Evolutionary conservation across 2,888 invertebrate species (phyloP).

Genomic region (Drosophila multiciliata): DNA sequence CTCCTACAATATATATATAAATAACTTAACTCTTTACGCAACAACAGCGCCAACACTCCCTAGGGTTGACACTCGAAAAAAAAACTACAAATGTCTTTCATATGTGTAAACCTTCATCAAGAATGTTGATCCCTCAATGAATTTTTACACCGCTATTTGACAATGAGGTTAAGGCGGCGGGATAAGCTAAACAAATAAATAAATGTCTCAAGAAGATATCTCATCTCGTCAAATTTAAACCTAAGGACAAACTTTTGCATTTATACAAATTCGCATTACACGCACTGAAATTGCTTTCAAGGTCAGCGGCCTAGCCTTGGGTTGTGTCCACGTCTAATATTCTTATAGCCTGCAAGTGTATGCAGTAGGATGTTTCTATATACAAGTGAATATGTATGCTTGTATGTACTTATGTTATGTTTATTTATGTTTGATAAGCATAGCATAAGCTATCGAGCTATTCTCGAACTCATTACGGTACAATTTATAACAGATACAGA

Average conservation of each 20-base stretch:
- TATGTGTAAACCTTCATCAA: neutral
- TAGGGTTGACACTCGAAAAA: neutral
- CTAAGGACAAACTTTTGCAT: neutral
- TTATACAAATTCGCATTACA: neutral
- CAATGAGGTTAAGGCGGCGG: neutral
- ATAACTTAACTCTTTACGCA: too few relatives aligned
- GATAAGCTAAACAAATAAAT: neutral
- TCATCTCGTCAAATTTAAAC: neutral
- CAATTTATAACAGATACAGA: neutral
- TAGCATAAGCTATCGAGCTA: neutral
- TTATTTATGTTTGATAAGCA: neutral
- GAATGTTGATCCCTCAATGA: neutral
- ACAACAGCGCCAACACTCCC: neutral
- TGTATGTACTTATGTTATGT: neutral
- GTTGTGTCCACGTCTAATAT: neutral
- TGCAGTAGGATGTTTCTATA: neutral
- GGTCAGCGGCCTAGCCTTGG: conserved; percentile 1
- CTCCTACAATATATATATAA: too few relatives aligned
- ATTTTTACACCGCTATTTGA: neutral
- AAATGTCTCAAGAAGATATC: neutral
- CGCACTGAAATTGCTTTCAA: conserved; percentile 3
- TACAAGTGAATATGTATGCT: neutral
- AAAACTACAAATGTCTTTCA: neutral
- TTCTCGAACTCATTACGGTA: neutral
- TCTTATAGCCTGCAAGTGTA: neutral